A percentile compares a stretch with the other conserved stretches of the same genome.
These are phyloP conservation scores for Pelecanoides urinatrix DNA, from an alignment of 2,113 vertebrate genomes.

Conservation along the genomic window DNA sequence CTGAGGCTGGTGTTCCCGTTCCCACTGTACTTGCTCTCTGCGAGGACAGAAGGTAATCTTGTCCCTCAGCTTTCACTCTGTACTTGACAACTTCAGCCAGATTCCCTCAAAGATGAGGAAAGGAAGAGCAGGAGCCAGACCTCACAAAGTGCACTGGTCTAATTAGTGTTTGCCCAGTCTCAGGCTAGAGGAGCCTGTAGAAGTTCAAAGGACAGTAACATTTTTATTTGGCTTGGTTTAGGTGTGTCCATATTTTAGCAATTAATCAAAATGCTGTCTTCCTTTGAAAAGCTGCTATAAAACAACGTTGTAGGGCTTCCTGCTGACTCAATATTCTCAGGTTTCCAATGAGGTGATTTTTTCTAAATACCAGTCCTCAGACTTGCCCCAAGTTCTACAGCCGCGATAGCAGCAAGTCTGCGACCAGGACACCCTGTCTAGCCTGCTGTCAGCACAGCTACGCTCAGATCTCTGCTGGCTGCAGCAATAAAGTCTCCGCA, in stretches of 20 bases:
- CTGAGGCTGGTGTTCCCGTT: constrained; percentile 73
- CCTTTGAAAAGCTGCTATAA: neutral
- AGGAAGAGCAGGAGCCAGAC: neutral
- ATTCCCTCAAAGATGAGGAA: neutral
- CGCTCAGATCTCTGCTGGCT: neutral
- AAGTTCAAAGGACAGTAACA: neutral
- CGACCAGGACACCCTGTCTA: neutral
- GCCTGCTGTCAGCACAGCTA: neutral
- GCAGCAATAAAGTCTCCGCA: neutral
- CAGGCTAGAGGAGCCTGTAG: neutral
- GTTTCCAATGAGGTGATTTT: neutral
- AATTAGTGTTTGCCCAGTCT: neutral
- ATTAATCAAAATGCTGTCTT: neutral
- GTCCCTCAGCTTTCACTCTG: neutral
- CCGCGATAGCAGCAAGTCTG: neutral
- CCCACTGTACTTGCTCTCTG: constrained; percentile 76
- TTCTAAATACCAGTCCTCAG: neutral
- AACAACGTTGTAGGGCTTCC: neutral
- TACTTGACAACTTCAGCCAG: neutral
- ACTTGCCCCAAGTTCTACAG: neutral
- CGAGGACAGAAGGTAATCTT: constrained; percentile 77
- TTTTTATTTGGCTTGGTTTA: neutral
- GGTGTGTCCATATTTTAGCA: neutral
- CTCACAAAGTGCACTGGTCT: neutral
- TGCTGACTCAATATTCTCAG: neutral